Evolutionary conservation across 2,113 vertebrate species (phyloP), one percentile per base, ranked within the genome.

Genomic region (Scomber scombrus): DNA sequence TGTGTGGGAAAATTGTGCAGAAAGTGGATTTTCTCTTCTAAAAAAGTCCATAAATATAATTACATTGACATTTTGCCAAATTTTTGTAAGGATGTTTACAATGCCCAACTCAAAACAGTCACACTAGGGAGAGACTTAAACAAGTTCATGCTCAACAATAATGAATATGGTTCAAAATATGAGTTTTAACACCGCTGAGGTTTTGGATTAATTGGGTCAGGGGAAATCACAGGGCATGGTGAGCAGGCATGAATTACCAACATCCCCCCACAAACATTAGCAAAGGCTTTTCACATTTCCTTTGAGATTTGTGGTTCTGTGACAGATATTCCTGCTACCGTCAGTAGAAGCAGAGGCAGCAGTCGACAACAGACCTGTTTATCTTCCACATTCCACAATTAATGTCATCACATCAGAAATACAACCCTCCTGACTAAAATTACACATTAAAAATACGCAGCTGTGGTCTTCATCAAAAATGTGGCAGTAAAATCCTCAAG

Each of bases 321-420:
- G 66, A 18, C 46, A 57, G 60, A 71, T 49, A 58, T 51, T 66
- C 45, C 46, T 61, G 12, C 5, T 51, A 46, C 47, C 34, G n/a
- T 71, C 6, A 43, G 9, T 50, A 26, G 21, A 61, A 66, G 49
- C 14, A 60, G 10, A 51, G 12, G 46, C 19, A 43, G 26, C 29
- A 23, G 21, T 15, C 2, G 43, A 19, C 9, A 3, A 58, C 23
- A 1, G 8, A 50, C 19, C 46, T 52, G n/a, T 52, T 62, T 62
- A 47, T 62, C 57, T 15, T 79, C 51, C 60, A 51, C 68, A 79
- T 57, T 64, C 51, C 58, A 23, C 12, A 8, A 16, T 19, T n/a
- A 54, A 43, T 19, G 45, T 14, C 45, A 9, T 62, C 49, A 26
- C 13, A 61, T 66, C 23, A 18, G 7, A 52, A 71, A 49, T 13